phyloP scores from a whole-genome alignment of 2,113 vertebrate species.

The Shinisaurus crocodilurus region DNA sequence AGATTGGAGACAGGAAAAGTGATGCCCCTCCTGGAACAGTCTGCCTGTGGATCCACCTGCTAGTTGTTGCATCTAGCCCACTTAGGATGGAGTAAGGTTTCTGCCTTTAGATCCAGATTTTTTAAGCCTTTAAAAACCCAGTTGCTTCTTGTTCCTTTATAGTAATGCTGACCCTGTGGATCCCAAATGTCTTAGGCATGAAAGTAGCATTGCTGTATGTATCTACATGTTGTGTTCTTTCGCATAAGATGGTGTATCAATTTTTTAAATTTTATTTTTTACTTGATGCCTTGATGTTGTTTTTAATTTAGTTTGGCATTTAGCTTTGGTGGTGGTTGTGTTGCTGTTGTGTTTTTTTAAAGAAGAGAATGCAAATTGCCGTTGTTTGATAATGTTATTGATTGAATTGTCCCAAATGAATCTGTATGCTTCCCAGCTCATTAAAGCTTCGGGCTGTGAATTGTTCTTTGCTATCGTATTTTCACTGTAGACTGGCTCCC shows the following conservation, averaged over 20 bases:
- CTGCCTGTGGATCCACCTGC: too few species aligned
- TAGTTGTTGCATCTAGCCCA: too few species aligned
- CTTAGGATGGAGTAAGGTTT: too few species aligned
- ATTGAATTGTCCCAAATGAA: constrained; percentile 16
- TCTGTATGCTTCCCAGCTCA: constrained; percentile 35
- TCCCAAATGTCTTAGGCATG: background rate
- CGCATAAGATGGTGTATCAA: background rate
- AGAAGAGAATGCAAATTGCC: background rate
- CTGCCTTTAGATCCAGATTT: too few species aligned
- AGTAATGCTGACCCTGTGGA: background rate
- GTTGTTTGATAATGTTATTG: constrained; percentile 33
- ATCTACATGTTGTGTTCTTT: background rate
- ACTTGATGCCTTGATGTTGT: background rate
- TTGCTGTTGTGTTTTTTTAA: background rate
- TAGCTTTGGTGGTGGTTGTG: constrained; percentile 4
- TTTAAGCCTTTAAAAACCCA: too few species aligned
- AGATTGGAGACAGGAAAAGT: background rate
- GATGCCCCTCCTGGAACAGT: background rate
- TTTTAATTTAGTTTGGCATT: background rate
- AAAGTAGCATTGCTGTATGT: background rate
- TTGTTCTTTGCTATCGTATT: constrained; percentile 1
- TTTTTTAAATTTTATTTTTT: background rate
- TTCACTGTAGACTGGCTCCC: constrained; percentile 13
- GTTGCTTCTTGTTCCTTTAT: background rate
- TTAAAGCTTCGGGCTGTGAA: background rate